Percentiles rank a stretch among this genome's conserved stretches.
These are phyloP conservation scores for Myotis pilosus DNA, from an alignment of 2,797 vertebrate genomes.

Conservation along the genomic window DNA sequence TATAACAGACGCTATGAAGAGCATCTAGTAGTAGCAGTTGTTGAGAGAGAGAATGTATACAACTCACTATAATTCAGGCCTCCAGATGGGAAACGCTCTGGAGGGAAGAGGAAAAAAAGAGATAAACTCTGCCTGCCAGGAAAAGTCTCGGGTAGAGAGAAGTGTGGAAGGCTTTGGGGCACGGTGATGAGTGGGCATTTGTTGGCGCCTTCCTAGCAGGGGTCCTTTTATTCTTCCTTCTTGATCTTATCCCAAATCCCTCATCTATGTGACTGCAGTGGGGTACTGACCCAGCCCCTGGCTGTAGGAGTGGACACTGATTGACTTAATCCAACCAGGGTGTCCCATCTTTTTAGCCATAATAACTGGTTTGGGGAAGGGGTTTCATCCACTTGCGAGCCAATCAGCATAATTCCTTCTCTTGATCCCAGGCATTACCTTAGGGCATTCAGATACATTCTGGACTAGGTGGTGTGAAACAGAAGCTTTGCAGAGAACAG, in stretches of 20 bases:
- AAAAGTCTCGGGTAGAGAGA: neutral
- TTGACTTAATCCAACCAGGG: neutral
- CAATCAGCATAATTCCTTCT: neutral
- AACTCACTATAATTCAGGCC: neutral
- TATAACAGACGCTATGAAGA: constrained; percentile 34
- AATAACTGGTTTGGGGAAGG: neutral
- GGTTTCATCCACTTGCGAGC: neutral
- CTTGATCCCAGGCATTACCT: neutral
- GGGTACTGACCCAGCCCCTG: neutral
- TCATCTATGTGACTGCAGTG: neutral
- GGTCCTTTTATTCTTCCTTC: neutral
- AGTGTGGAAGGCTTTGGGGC: neutral
- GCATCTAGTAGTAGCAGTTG: neutral
- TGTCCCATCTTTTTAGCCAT: neutral
- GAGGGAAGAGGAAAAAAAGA: neutral
- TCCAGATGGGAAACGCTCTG: neutral
- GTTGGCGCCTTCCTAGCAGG: neutral
- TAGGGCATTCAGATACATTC: neutral
- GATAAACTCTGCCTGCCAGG: neutral
- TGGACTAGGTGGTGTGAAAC: neutral
- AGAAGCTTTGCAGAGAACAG: neutral
- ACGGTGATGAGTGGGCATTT: neutral
- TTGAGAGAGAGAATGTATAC: neutral
- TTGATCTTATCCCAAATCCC: neutral
- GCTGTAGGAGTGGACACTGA: neutral